A percentile compares a stretch with the other conserved stretches of the same genome.
phyloP scores from a whole-genome alignment of 53 echinoderm and acorn worm genomes.

The Paracentrotus lividus region DNA sequence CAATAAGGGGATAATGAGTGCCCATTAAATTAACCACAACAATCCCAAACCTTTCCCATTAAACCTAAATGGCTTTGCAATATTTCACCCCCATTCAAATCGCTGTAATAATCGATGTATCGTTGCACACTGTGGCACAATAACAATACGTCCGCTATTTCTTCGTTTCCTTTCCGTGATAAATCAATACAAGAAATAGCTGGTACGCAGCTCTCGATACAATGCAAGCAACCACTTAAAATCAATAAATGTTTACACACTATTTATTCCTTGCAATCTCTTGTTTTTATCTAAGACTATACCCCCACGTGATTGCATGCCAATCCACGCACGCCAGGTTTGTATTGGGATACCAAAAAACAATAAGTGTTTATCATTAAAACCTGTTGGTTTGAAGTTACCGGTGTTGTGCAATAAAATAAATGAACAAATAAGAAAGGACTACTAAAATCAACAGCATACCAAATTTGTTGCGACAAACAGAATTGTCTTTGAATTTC shows the following conservation, averaged over 20 bases:
- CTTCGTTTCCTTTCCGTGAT: conserved; percentile 4
- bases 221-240: not conserved
- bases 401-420: not conserved
- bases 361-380: conserved; percentile 14
- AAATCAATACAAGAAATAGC: conserved; percentile 52
- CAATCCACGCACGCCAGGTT: not conserved
- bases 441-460: not conserved
- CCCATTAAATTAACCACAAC: conserved; percentile 33
- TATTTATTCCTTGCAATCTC: not conserved
- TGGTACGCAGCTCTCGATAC: not conserved
- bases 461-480: not conserved
- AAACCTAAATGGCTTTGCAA: not conserved
- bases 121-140: not conserved
- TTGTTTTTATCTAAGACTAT: not conserved
- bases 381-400: not conserved
- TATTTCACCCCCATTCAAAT: not conserved
- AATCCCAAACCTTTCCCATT: conserved; percentile 6
- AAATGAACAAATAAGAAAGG: conserved; percentile 16
- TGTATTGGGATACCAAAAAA: not conserved
- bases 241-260: conserved; percentile 41
- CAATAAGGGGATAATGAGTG: not conserved
- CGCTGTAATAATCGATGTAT: not conserved
- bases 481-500: not conserved
- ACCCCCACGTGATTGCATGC: conserved; percentile 19
- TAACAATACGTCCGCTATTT: conserved; percentile 15